These are phyloP conservation scores for Callyntrura guangdongensis DNA, from an alignment of 2,888 invertebrate species.

Conservation along the genomic window DNA sequence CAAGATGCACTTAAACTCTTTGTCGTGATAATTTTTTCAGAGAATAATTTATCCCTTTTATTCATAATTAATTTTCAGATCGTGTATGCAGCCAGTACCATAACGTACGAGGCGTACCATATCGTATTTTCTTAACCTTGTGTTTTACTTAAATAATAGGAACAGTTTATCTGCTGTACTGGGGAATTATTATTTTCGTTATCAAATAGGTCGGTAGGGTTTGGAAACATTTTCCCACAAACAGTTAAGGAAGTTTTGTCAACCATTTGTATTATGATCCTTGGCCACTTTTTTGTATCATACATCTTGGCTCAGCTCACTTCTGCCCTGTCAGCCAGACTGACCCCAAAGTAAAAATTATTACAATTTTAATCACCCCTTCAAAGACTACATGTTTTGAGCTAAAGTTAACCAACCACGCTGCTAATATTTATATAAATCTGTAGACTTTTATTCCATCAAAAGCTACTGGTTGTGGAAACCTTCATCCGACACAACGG, in stretches of 20 bases:
- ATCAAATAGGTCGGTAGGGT: conserved; percentile 74
- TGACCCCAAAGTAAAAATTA: conserved; percentile 76
- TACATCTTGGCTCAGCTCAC: conserved; percentile 81
- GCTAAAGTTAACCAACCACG: no score
- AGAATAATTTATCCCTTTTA: no score
- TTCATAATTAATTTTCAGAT: no score
- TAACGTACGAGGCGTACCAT: conserved; percentile 59
- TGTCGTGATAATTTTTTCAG: no score
- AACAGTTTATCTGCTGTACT: no score
- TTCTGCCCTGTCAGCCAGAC: conserved; percentile 77
- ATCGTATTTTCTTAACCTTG: no score
- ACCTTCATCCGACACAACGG: conserved; percentile 77
- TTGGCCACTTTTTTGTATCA: conserved; percentile 79
- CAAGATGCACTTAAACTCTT: no score
- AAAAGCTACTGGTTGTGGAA: conserved; percentile 76
- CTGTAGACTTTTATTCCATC: conserved; percentile 76
- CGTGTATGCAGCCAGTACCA: conserved; percentile 51
- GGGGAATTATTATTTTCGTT: no score
- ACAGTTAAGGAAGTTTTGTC: conserved; percentile 61
- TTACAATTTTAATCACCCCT: neutral
- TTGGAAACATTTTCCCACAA: conserved; percentile 78
- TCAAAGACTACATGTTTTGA: no score
- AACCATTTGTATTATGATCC: conserved; percentile 67
- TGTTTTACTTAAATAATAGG: neutral
- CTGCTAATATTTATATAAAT: no score